Base-by-base conservation (phyloP, 2,113 vertebrate genomes). In the Grammomys dolichurus region DNA sequence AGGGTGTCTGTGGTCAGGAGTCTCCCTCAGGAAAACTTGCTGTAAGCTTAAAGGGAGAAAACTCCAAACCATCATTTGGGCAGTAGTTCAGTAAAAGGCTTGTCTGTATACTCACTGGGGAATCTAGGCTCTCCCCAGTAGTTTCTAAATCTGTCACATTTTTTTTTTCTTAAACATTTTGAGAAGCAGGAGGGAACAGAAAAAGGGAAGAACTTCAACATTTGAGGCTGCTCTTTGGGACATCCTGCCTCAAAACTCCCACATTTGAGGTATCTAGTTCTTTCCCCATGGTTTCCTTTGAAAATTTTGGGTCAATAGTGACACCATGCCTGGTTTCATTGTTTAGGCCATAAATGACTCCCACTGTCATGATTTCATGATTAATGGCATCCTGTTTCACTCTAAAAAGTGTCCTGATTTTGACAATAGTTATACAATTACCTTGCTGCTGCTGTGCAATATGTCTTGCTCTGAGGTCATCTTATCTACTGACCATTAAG, bases 261-360 rank as follows among this genome's bases (percentile, higher is more conserved):
- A 9, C 12, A 0, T 81, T 90, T 86, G 65, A 67, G 28, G 20
- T 67, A 3, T 73, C 70, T 10, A 22, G 54, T 16, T 70, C 10
- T 19, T 95, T 51, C 24, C 16, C 12, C 1, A 5, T 11, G n/a
- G 4, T 82, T 16, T 24, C 10, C 40, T 70, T 82, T 46, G 72
- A n/a, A 58, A 63, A 5, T 19, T 43, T 51, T 90, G 76, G 75
- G 26, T 26, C 65, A 43, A 11, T 13, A 36, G 67, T 36, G 33
- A 67, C 7, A 5, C 1, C 5, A 36, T 26, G 8, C n/a, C 46
- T 69, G 20, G 33, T 9, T 8, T 46, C 1, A 5, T 17, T 4
- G 40, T 31, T 69, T 73, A 5, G 1, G 19, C 5, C 69, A 17
- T 43, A 28, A 48, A 20, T 31, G 20, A 67, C 56, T 65, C 14